Percentiles rank a stretch among this genome's conserved stretches.
Evolutionary conservation across 2,797 vertebrate species (phyloP).

Genomic region (Hirundo rustica): DNA sequence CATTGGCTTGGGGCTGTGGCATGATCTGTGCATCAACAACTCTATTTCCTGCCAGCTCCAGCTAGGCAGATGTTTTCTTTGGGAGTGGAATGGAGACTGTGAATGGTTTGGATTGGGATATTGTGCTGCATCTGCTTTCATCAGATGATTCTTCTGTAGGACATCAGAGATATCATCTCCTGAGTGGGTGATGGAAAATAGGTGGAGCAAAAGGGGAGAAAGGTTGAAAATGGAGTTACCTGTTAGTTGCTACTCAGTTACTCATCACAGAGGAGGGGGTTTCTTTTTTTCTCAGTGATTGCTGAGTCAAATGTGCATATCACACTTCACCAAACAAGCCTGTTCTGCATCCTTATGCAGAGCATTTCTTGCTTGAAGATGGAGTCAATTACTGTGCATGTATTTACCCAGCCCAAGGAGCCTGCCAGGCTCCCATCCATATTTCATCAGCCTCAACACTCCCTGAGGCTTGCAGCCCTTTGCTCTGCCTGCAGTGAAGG

Average conservation of each 20-base stretch:
- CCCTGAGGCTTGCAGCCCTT: neutral
- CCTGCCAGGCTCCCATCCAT: constrained; percentile 34
- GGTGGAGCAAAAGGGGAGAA: neutral
- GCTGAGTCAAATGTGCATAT: neutral
- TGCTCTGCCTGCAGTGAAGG: neutral
- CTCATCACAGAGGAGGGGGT: neutral
- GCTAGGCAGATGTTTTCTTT: neutral
- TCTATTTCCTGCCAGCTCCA: neutral
- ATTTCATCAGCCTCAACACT: constrained; percentile 33
- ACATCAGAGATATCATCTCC: neutral
- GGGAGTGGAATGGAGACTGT: neutral
- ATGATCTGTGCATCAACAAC: neutral
- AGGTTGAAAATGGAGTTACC: neutral
- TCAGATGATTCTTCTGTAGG: neutral
- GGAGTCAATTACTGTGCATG: neutral
- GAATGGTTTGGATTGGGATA: neutral
- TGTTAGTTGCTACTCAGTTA: neutral
- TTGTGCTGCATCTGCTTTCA: neutral
- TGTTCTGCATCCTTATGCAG: neutral
- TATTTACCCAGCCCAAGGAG: neutral
- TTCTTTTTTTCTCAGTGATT: neutral
- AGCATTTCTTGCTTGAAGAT: neutral
- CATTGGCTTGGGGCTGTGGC: neutral
- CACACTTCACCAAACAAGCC: neutral
- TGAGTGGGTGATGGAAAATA: neutral